Percentiles rank a stretch among this genome's conserved stretches.
These are phyloP conservation scores for Apostichopus californicus DNA, from an alignment of 35 echinoderm and acorn worm genomes.

Conservation along the genomic window DNA sequence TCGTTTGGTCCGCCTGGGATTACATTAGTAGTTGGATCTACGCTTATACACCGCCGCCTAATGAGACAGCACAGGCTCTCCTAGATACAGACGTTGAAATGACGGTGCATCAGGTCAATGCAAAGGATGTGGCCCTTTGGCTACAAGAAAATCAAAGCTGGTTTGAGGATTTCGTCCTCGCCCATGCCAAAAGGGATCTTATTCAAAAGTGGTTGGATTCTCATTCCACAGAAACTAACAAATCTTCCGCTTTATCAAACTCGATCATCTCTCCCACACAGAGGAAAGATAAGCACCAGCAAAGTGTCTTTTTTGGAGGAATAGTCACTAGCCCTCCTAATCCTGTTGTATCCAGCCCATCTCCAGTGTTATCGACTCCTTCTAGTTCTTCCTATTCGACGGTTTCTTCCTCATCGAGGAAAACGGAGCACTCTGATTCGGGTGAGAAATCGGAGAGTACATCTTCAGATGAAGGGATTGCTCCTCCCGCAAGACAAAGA, in stretches of 20 bases:
- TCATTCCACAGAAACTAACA: constrained; percentile 37
- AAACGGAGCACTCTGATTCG: constrained; percentile 52
- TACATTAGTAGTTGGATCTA: constrained; percentile 52
- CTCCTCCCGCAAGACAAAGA: constrained; percentile 65
- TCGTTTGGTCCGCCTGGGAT: constrained; percentile 55
- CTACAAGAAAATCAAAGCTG: constrained; percentile 79
- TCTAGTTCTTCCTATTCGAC: constrained; percentile 58
- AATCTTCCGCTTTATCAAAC: constrained; percentile 25
- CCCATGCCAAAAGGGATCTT: constrained; percentile 62
- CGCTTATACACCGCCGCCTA: constrained; percentile 11
- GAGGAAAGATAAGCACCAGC: background rate
- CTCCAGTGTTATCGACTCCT: constrained; percentile 49
- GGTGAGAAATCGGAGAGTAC: constrained; percentile 76
- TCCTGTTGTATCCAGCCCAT: constrained; percentile 42
- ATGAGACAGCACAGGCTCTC: background rate
- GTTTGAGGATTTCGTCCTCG: constrained; percentile 91
- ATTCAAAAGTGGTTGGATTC: constrained; percentile 80
- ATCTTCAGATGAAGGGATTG: constrained; percentile 72
- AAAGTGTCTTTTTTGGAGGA: constrained; percentile 57
- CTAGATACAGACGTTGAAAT: constrained; percentile 49
- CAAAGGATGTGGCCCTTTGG: constrained; percentile 78
- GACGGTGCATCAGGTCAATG: constrained; percentile 48
- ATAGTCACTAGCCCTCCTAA: constrained; percentile 6
- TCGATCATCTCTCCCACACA: constrained; percentile 33
- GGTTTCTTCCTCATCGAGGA: constrained; percentile 43